Conservation (phyloP, 2,888 invertebrate genomes). For the Ophion ellenae region DNA sequence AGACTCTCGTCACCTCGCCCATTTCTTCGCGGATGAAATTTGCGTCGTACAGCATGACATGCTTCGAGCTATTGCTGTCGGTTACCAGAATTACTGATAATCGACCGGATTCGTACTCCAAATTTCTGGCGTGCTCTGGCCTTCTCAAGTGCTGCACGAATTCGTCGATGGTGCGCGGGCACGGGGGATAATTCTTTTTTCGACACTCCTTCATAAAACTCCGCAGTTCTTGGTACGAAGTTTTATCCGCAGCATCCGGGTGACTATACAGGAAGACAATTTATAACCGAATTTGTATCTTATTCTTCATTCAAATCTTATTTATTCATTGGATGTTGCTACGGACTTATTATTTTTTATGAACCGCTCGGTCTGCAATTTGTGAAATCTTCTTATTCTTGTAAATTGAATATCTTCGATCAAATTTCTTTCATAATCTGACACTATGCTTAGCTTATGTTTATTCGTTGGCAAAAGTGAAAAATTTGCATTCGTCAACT, state of each 20-base stretch:
- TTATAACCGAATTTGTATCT: background rate
- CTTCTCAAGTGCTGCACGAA: constrained; percentile 21
- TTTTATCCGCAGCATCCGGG: background rate
- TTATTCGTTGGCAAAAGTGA: no score
- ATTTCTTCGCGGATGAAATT: constrained; percentile 34
- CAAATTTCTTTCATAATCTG: no score
- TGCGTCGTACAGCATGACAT: constrained; percentile 26
- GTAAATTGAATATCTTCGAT: constrained; percentile 18
- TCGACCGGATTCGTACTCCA: constrained; percentile 37
- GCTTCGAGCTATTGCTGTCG: constrained; percentile 26
- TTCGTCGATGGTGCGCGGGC: constrained; percentile 26
- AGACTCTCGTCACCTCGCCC: background rate
- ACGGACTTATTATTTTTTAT: no score
- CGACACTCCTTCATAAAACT: constrained; percentile 44
- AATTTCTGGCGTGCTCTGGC: constrained; percentile 27
- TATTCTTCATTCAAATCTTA: no score
- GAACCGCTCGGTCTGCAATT: no score
- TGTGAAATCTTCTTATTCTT: no score
- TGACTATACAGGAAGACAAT: constrained; percentile 16
- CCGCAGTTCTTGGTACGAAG: constrained; percentile 3
- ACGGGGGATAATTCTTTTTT: constrained; percentile 16
- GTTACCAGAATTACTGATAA: background rate
- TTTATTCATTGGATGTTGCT: no score
- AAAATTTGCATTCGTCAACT: no score
- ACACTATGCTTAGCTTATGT: no score